Evolutionary conservation across 2,888 invertebrate genomes (phyloP).

Genomic region (Steinernema scapterisci): DNA sequence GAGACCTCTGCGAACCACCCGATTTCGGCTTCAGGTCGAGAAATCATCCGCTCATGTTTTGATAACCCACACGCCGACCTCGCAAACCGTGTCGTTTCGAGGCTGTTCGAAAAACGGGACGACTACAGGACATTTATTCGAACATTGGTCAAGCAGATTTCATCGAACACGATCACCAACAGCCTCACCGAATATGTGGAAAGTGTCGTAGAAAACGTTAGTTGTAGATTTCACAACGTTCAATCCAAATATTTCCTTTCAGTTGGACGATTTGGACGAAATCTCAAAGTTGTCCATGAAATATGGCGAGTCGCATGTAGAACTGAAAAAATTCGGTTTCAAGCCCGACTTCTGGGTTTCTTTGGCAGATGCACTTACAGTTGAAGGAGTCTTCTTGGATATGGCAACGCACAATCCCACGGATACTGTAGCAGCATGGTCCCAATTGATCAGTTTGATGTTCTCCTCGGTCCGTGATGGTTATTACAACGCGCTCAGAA

Average conservation of each 20-base stretch:
- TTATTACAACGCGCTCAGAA: conserved; percentile 61
- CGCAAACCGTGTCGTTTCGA: conserved; percentile 51
- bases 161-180: conserved; percentile 50
- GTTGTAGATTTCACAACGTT: conserved; percentile 15
- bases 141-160: conserved; percentile 58
- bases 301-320: conserved; percentile 65
- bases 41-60: conserved; percentile 62
- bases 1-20: conserved; percentile 43
- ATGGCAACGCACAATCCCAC: conserved; percentile 65
- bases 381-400: conserved; percentile 65
- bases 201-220: conserved; percentile 58
- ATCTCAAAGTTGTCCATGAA: conserved; percentile 52
- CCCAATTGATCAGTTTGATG: conserved; percentile 61
- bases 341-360: conserved; percentile 68
- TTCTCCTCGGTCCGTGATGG: conserved; percentile 65
- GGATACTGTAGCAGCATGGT: conserved; percentile 65
- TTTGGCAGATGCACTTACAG: conserved; percentile 65
- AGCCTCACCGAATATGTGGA: conserved; percentile 60
- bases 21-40: conserved; percentile 41
- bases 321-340: conserved; percentile 61
- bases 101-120: conserved; percentile 65
- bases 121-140: conserved; percentile 61
- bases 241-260: conserved; percentile 30
- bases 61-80: conserved; percentile 65
- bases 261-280: conserved; percentile 62